Evolutionary conservation across 23 tunicate genomes (phyloP), one percentile per base, ranked within the genome.

Genomic region (Halocynthia roretzi): DNA sequence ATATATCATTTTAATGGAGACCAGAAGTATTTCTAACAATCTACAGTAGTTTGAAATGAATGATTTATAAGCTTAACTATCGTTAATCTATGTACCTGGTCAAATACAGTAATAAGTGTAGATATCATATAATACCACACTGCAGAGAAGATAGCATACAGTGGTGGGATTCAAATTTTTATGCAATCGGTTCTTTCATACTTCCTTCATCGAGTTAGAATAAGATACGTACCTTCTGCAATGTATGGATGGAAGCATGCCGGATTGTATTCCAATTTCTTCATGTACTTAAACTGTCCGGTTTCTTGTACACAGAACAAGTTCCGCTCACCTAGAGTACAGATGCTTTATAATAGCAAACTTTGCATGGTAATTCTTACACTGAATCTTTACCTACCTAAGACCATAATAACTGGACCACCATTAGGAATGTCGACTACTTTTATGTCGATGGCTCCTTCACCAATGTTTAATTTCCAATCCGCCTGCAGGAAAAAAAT

Each of bases 391-490:
- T 54, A 61, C 86, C 92, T 54, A 61, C 86, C 92, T 48, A 92
- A 51, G 12, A 92, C 85, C 78, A 86, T 79, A 7, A 92, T 73
- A 15, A 80, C 73, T 20, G 86, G 71, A 18, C 56, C 54, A 64
- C 63, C 56, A 48, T 60, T 40, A 51, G 76, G 61, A 5, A 80
- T 17, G 7, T 86, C 56, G 40, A 86, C 76, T 12, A 92, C 87
- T 21, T 51, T 48, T 9, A 92, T 81, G 19, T 92, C 98, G 48
- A 86, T 5, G 14, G 83, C 92, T 72, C 73, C 19, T 67, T 86
- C 92, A 8, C 98, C 98, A 68, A 92, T 75, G 66, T 82, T 82
- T 20, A 82, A 74, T 10, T 64, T 72, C 98, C 98, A 92, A 68
- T 92, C 98, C 54, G 86, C 87, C 98, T 92, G 77, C 50, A 19